Evolutionary conservation across 53 echinoderm and acorn worm genomes (phyloP).

Genomic region (Mesocentrotus franciscanus): DNA sequence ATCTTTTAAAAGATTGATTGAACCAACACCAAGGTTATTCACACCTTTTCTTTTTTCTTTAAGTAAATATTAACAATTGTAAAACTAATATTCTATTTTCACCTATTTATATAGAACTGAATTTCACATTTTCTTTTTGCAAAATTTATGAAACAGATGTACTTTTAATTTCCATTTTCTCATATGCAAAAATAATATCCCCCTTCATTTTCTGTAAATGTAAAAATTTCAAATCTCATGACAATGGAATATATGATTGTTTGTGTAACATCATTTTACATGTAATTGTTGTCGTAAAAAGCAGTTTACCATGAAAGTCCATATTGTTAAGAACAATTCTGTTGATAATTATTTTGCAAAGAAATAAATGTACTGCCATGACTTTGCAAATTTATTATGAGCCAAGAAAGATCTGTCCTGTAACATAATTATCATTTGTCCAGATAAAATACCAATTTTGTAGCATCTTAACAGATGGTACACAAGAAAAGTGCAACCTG

Average conservation of each 20-base stretch:
- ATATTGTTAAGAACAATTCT: background rate
- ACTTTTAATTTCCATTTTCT: background rate
- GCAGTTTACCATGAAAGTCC: background rate
- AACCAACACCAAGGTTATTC: too few relatives aligned
- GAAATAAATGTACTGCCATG: background rate
- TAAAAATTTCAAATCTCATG: background rate
- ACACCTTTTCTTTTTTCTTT: background rate
- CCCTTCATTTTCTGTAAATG: background rate
- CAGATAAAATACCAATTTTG: background rate
- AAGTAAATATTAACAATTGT: background rate
- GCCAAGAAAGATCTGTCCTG: background rate
- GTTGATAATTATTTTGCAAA: background rate
- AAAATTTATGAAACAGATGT: background rate
- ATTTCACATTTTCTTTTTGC: background rate
- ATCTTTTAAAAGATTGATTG: too few relatives aligned
- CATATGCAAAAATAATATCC: background rate
- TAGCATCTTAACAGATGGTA: background rate
- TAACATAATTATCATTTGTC: background rate
- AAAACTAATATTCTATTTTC: background rate
- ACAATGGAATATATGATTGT: background rate
- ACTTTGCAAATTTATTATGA: background rate
- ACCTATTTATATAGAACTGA: background rate
- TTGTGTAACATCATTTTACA: background rate
- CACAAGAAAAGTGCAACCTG: background rate
- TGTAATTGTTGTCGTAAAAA: too few relatives aligned